These are phyloP conservation scores for Haliclona indistincta DNA, from an alignment of 37 sponge, comb jelly and placozoan genomes.

Conservation along the genomic window DNA sequence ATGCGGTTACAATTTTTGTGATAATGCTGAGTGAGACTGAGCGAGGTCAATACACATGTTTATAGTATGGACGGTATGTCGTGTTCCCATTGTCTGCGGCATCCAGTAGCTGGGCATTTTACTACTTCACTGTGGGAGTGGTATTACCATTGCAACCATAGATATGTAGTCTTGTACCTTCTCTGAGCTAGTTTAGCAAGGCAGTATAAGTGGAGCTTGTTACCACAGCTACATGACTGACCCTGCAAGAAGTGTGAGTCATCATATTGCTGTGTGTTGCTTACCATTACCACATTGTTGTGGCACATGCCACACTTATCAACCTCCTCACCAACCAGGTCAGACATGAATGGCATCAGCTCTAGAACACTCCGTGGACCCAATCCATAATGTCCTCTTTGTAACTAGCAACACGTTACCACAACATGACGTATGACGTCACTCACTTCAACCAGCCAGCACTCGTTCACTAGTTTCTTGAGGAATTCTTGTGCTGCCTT, in stretches of 20 bases:
- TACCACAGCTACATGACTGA: neutral
- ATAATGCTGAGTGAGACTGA: no score
- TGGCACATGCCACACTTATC: neutral
- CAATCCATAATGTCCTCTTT: neutral
- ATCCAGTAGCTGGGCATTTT: no score
- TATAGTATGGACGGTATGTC: no score
- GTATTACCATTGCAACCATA: no score
- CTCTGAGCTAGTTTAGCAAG: neutral
- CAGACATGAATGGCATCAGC: neutral
- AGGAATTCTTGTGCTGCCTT: conserved; percentile 5
- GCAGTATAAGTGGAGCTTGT: neutral
- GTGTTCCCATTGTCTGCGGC: no score
- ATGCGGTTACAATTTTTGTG: no score
- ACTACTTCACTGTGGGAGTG: no score
- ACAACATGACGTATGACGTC: neutral
- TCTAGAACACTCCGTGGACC: conserved; percentile 1
- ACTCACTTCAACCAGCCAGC: neutral
- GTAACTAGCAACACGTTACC: neutral
- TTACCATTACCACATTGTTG: conserved; percentile 7
- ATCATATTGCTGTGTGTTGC: neutral
- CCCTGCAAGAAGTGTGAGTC: neutral
- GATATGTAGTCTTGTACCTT: no score
- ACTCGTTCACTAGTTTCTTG: neutral
- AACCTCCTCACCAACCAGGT: neutral
- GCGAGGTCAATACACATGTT: no score